These are phyloP conservation scores for Eugnorisma glareosa DNA, from an alignment of 2,888 invertebrate species.

Conservation along the genomic window DNA sequence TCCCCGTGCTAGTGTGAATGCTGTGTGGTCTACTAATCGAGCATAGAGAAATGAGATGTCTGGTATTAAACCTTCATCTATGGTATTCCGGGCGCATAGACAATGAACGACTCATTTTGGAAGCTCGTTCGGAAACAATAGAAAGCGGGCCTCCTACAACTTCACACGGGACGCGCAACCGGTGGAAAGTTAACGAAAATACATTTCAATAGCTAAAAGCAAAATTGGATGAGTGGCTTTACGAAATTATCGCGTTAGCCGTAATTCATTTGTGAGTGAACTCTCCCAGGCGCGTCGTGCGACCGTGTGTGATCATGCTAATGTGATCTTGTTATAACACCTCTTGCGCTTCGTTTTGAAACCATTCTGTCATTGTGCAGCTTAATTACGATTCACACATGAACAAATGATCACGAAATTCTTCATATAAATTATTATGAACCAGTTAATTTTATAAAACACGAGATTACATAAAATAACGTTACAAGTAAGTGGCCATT, in stretches of 20 bases:
- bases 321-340: slow-evolving; percentile 82
- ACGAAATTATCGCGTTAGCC: slow-evolving; percentile 87
- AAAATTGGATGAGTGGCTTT: slow-evolving; percentile 86
- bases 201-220: slow-evolving; percentile 88
- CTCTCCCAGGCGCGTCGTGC: slow-evolving; percentile 83
- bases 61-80: slow-evolving; percentile 81
- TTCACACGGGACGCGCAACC: slow-evolving; percentile 81
- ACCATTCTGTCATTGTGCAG: slow-evolving; percentile 76
- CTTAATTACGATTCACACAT: slow-evolving; percentile 78
- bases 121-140: slow-evolving; percentile 81
- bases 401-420: slow-evolving; percentile 61
- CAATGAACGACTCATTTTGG: slow-evolving; percentile 75
- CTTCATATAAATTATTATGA: slow-evolving; percentile 45
- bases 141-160: slow-evolving; percentile 76
- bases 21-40: slow-evolving; percentile 78
- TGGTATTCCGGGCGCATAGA: slow-evolving; percentile 74
- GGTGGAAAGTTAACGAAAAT: slow-evolving; percentile 88
- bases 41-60: slow-evolving; percentile 76
- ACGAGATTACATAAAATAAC: slow-evolving; percentile 67
- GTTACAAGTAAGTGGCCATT: slow-evolving; percentile 72
- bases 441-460: slow-evolving; percentile 63
- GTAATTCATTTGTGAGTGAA: slow-evolving; percentile 85
- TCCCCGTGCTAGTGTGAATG: slow-evolving; percentile 72
- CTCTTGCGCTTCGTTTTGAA: slow-evolving; percentile 79
- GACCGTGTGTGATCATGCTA: slow-evolving; percentile 85